Base-by-base conservation (phyloP, 1,140 invertebrate species). In the Musca domestica region DNA sequence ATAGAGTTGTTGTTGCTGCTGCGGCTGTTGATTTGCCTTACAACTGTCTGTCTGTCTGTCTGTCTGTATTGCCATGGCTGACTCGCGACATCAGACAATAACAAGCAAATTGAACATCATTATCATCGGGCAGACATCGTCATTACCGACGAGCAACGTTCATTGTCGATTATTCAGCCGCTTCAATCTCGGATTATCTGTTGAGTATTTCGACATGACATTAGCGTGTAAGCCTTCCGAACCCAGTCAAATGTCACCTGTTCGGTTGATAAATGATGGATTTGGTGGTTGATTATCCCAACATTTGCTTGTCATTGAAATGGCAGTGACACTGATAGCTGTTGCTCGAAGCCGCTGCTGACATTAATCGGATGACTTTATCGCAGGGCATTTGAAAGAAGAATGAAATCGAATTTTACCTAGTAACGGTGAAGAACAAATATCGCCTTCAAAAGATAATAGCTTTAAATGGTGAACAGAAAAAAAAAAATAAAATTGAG, bases 261-360 rank as follows among this genome's bases (percentile, higher is more conserved):
- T 19, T 61, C n/a, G 34, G 5, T 12, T 41, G 56, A 61, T 61
- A 30, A 20, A 61, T 61, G 56, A 61, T 61, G 56, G 56, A 56
- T 56, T 61, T 61, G 56, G 34, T 34, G 27, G 2, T 27, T 61
- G 56, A 61, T 34, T 61, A 61, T 34, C 56, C 14, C 27, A 19
- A 34, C 56, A 61, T 34, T 61, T 61, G n/a, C 17, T 14, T 61
- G 56, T 61, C 56, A 19, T 61, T 61, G 0, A 1, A 56, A 56
- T 56, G 5, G 54, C 27, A 61, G 15, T 61, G 56, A 61, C 34
- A 61, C 20, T 61, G 27, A 61, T 34, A 41, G 34, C 34, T 41
- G 34, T 41, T 41, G 34, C 34, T 41, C 34, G 4, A 2, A 12
- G 10, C 34, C 12, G 4, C 5, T 41, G 34, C 34, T 41, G 34